phyloP scores from a whole-genome alignment of 2,797 vertebrate species.

The Rhinichthys osculus region DNA sequence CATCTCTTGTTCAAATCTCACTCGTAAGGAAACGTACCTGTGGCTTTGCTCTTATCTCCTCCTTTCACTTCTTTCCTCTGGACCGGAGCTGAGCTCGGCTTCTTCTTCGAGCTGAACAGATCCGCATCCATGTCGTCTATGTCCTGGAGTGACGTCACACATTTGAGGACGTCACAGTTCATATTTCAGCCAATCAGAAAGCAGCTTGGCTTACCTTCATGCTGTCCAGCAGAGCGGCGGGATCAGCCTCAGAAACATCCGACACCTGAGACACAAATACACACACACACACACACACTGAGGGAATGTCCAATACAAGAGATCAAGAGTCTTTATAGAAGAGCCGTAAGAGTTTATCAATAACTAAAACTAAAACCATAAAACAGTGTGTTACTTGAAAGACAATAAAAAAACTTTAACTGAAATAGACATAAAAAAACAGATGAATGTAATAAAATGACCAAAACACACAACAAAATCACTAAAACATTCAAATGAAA shows the following conservation, averaged over 20 bases:
- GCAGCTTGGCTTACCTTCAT: constrained; percentile 75
- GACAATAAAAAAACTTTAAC: neutral
- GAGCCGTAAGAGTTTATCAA: neutral
- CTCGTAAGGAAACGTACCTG: constrained; percentile 54
- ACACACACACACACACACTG: neutral
- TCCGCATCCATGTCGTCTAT: constrained; percentile 88
- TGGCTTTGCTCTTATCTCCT: constrained; percentile 57
- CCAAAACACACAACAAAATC: neutral
- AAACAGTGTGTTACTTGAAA: neutral
- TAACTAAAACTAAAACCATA: neutral
- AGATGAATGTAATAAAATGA: neutral
- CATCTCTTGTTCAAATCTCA: neutral
- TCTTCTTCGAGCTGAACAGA: constrained; percentile 79
- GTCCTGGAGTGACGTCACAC: constrained; percentile 69
- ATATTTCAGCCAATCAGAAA: constrained; percentile 12
- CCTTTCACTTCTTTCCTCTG: constrained; percentile 70
- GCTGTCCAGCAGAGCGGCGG: constrained; percentile 76
- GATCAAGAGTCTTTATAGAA: neutral
- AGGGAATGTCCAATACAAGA: neutral
- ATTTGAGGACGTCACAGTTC: neutral
- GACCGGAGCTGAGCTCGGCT: constrained; percentile 68
- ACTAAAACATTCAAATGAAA: neutral
- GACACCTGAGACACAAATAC: constrained; percentile 72
- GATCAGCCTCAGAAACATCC: constrained; percentile 81
- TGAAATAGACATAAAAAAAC: neutral